Evolutionary conservation across 2,797 vertebrate genomes (phyloP).

Genomic region (Manis pentadactyla): DNA sequence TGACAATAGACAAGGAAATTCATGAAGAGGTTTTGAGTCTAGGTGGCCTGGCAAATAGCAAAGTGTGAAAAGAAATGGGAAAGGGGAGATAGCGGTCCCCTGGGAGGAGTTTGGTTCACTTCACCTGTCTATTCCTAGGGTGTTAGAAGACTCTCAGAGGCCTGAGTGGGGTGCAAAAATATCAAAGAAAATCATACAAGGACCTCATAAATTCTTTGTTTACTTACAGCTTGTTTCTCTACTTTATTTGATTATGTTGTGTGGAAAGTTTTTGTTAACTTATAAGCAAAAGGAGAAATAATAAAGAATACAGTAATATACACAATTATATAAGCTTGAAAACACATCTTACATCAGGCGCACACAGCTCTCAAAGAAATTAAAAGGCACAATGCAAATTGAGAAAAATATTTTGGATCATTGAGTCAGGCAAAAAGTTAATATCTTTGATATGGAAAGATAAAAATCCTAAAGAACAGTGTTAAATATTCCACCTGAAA

Average conservation of each 20-base stretch:
- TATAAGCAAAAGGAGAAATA: neutral
- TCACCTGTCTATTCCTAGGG: neutral
- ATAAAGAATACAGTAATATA: neutral
- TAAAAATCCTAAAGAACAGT: neutral
- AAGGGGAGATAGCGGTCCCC: neutral
- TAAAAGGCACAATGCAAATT: neutral
- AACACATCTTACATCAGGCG: neutral
- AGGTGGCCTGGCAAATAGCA: neutral
- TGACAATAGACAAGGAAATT: neutral
- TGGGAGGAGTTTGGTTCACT: neutral
- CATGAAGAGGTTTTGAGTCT: neutral
- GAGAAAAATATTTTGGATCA: neutral
- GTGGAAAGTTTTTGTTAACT: neutral
- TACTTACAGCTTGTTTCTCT: neutral
- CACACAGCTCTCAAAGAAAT: neutral
- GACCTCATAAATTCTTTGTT: neutral
- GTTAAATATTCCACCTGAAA: neutral
- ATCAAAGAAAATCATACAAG: neutral
- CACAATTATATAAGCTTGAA: neutral
- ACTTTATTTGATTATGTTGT: neutral
- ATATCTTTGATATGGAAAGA: neutral
- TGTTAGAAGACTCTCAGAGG: neutral
- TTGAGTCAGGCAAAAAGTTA: neutral
- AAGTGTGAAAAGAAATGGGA: neutral
- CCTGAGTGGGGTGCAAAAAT: neutral